Evolutionary conservation across 2,888 invertebrate species (phyloP).

Genomic region (Troglohyphantes excavatus): DNA sequence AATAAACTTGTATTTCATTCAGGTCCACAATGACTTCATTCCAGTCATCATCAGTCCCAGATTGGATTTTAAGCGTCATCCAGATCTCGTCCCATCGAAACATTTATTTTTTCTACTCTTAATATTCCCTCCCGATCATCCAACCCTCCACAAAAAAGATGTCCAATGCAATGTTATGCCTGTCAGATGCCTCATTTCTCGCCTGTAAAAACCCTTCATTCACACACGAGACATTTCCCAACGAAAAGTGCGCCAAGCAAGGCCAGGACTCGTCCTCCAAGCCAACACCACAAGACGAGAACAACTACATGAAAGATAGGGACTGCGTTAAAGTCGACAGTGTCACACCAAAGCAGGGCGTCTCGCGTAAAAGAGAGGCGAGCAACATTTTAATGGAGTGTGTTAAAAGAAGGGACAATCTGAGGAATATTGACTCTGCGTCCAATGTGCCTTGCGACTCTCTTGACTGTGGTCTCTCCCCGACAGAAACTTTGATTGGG

Average conservation of each 20-base stretch:
- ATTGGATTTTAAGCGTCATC: background rate
- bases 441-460: conserved; percentile 62
- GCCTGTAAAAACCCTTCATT: background rate
- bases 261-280: background rate
- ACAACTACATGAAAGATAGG: background rate
- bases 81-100: background rate
- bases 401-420: conserved; percentile 64
- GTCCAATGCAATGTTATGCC: conserved; percentile 56
- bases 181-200: conserved; percentile 15
- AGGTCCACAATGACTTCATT: background rate
- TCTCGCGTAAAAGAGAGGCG: conserved; percentile 61
- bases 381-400: conserved; percentile 46
- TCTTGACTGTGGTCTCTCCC: background rate
- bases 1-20: background rate
- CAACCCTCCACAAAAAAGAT: background rate
- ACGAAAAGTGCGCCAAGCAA: no score
- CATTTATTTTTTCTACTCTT: background rate
- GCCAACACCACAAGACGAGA: conserved; percentile 27
- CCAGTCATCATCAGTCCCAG: background rate
- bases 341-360: background rate
- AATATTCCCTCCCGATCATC: background rate
- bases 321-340: background rate
- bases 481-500: background rate
- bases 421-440: conserved; percentile 19
- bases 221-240: no score